Percentiles rank a stretch among this genome's conserved stretches.
These are phyloP conservation scores for Ceratina calcarata DNA, from an alignment of 1,140 invertebrate species.

Conservation along the genomic window DNA sequence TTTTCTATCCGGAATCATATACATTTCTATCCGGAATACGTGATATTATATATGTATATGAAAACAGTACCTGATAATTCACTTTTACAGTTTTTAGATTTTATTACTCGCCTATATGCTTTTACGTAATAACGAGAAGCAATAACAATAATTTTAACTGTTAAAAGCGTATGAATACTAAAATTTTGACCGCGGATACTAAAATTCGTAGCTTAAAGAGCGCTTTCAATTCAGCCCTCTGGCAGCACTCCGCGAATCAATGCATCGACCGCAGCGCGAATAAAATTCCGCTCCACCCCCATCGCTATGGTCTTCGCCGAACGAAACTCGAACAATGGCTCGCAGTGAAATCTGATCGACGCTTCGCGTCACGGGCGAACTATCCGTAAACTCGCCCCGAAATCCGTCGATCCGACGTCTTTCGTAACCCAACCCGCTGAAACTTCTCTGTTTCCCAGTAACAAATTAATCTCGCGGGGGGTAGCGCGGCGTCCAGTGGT, in stretches of 20 bases:
- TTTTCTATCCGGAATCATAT: too few species aligned
- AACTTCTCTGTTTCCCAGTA: background rate
- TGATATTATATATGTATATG: too few species aligned
- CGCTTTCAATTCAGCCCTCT: background rate
- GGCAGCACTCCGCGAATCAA: background rate
- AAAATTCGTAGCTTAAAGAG: background rate
- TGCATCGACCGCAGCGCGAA: background rate
- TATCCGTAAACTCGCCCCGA: constrained; percentile 1
- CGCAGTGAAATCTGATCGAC: constrained; percentile 12
- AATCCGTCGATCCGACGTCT: constrained; percentile 11
- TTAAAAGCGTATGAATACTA: background rate
- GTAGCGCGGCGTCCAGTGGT: too few species aligned
- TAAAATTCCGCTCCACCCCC: background rate
- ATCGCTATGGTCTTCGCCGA: background rate
- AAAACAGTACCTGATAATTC: too few species aligned
- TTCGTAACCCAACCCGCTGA: background rate
- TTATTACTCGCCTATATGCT: too few species aligned
- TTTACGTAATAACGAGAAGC: too few species aligned
- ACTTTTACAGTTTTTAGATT: too few species aligned
- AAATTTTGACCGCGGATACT: too few species aligned
- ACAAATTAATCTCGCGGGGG: constrained; percentile 34
- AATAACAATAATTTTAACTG: background rate
- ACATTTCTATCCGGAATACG: too few species aligned
- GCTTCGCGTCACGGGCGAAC: background rate
- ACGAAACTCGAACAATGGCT: constrained; percentile 11